Base-by-base conservation (phyloP, 2,888 invertebrate genomes). In the Synergus itoensis region DNA sequence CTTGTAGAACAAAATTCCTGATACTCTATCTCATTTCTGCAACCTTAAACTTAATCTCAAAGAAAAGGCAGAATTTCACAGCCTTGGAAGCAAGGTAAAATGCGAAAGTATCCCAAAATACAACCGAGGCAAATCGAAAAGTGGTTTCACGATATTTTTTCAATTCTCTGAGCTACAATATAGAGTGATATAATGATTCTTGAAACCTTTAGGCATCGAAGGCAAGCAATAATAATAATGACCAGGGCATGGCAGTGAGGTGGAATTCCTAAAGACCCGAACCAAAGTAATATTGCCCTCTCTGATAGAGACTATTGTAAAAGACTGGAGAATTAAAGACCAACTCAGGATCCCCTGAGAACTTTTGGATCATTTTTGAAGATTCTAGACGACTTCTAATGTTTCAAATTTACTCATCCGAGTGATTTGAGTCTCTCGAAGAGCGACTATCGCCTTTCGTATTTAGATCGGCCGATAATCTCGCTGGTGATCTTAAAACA, bases 401-500 rank as follows among this genome's bases (percentile, higher is more conserved):
- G 28, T 67, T 67, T 41, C 28, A 67, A 67, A 67, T 67, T 67
- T 21, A 45, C 67, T 67, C 45, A 45, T 67, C 45, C 7, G 2
- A 45, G 28, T 45, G 67, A 14, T 67, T 18, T 28, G 45, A 45
- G 21, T 21, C 21, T 28, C 45, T 69, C 43, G 67, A 16, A 28
- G 45, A 18, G 16, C 48, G 11, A n/a, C 48, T 64, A 64, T 77
- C 79, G 64, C 65, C 73, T 69, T 82, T 77, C 77, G 63, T 81
- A 82, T 84, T 82, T 82, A 81, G 84, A 84, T 85, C 65, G 77
- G 77, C 28, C 21, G 53, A 75, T 79, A 83, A 85, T 83, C 79
- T 81, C 40, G 80, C 80, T 80, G 77, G 77, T 81, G 85, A 85
- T 86, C 84, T 84, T 80, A 79, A 83, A 80, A 84, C 85, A 87